Evolutionary conservation across 2,888 invertebrate species (phyloP), one percentile per base, ranked within the genome.

Genomic region (Plemyria rubiginata): DNA sequence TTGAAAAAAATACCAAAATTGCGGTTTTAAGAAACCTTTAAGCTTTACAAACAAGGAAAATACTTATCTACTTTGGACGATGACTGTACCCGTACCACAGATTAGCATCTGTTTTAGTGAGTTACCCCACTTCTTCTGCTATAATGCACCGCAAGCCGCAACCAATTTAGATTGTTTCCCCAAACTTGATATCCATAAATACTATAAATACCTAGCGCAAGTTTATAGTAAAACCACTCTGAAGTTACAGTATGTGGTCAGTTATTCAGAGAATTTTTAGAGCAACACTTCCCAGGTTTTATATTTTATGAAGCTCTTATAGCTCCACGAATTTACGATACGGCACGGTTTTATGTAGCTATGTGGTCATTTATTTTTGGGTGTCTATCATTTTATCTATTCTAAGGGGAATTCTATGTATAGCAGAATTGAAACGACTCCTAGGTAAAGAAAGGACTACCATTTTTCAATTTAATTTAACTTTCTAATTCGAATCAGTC

Each of bases 251-350:
- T 59, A 66, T 61, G 56, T 53, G 68, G 70, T 60, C 64, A 68
- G 55, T 56, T 60, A 64, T 60, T 62, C 60, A 54, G 62, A 54
- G 56, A 60, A 56, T 63, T 66, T 68, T 69, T 63, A 65, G 54
- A 58, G 51, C 38, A 64, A 50, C 62, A 46, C 60, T 68, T 57
- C 53, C 57, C 51, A 60, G n/a, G 65, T 60, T 54, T 48, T 57
- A 45, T 60, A 58, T 65, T 72, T 71, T 70, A 72, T 67, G 67
- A 65, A 64, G 61, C 56, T 63, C 54, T 62, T 66, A 66, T 46
- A 52, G 62, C 50, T 51, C 51, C 38, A 54, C 45, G 36, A 43
- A 29, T 65, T 70, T 65, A 68, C 60, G 67, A 64, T 62, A 63
- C 54, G 46, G 54, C 52, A 49, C 56, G 53, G 58, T 60, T 67